Conservation (phyloP, 1,140 invertebrate genomes). For the Lasioglossum baleicum region DNA sequence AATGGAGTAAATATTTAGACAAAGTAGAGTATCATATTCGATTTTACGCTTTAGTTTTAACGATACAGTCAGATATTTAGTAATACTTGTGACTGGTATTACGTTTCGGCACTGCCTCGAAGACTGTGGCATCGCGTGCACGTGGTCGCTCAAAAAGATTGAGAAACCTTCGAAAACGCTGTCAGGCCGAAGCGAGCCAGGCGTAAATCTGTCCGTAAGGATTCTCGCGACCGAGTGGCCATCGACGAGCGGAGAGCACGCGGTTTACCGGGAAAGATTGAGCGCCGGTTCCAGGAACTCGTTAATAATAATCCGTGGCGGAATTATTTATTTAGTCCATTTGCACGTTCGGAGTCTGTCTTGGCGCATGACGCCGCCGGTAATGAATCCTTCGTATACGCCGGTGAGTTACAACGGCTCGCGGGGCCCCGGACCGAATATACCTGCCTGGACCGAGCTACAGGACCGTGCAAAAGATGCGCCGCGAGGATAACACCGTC, state of each 20-base stretch:
- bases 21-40: no score
- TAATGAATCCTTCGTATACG: conserved; percentile 52
- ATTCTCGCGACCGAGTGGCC: background rate
- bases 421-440: conserved; percentile 33
- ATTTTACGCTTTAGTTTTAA: no score
- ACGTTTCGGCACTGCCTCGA: no score
- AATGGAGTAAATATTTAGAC: no score
- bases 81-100: no score
- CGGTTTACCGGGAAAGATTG: background rate
- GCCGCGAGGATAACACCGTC: conserved; percentile 46
- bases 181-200: background rate
- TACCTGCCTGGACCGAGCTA: conserved; percentile 23
- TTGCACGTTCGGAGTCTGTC: conserved; percentile 26
- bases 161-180: background rate
- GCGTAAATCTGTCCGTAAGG: background rate
- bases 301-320: conserved; percentile 50
- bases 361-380: conserved; percentile 35
- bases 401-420: conserved; percentile 43
- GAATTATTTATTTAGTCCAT: conserved; percentile 62
- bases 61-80: no score
- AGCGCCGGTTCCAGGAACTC: conserved; percentile 40
- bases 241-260: background rate
- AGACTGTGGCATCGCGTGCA: no score
- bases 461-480: conserved; percentile 54
- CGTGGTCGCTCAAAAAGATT: background rate